Base-by-base conservation (phyloP, 2,113 vertebrate species). In the Panurus biarmicus region DNA sequence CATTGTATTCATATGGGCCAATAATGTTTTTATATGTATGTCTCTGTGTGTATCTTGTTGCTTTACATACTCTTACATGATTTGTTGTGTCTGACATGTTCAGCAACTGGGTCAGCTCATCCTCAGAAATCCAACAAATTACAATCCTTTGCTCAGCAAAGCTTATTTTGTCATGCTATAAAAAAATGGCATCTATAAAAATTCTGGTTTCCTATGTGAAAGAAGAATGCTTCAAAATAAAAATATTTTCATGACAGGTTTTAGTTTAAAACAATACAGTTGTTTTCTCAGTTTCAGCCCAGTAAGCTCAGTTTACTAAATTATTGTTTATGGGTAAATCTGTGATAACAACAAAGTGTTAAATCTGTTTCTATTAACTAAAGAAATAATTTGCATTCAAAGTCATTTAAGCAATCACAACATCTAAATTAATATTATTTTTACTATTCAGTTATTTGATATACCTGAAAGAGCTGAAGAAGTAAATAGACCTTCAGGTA, bases 21-120 rank as follows among this genome's bases (percentile, higher is more conserved):
- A 50, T 28, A 56, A 53, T 31, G 24, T 47, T 23, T 47, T 2
- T 14, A 14, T 38, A 3, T 42, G 0, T 17, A 2, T 40, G 2
- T 15, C 4, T 57, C 5, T 54, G 23, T 33, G 21, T 53, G 6
- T 33, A 3, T 28, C 4, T 35, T 47, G 5, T 47, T 66, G 31
- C 6, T 86, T 90, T 78, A 56, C 57, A 35, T 26, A 7, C 26
- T 74, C 20, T 38, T 31, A 71, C 8, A 17, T 24, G 21, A 33
- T 53, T 72, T 78, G 17, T 14, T 74, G 2, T 1, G 3, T 64
- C 38, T 71, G 61, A 90, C 90, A 56, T 31, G 18, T 78, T 78
- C 53, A 51, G n/a, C 5, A 4, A 60, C 31, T 74, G 85, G n/a
- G 22, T 87, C 48, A 71, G 57, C 22, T 86, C 44, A 53, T 74